Evolutionary conservation across 1,140 invertebrate species (phyloP).

Genomic region (Bombyx mori): DNA sequence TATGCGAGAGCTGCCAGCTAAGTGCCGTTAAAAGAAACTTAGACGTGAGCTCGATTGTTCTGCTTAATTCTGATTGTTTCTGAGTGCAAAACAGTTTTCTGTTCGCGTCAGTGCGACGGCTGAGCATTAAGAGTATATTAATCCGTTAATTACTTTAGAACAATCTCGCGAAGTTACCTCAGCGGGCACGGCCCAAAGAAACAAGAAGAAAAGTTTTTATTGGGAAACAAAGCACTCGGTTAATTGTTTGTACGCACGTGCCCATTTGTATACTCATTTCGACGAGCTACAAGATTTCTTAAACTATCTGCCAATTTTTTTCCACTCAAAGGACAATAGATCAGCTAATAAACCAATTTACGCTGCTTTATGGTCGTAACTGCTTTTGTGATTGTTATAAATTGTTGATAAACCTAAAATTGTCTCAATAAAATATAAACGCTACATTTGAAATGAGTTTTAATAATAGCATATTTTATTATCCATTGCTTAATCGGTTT

Average conservation of each 20-base stretch:
- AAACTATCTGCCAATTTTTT: no score
- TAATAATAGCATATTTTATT: no score
- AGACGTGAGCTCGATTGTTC: slow-evolving; percentile 65
- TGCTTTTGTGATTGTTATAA: no score
- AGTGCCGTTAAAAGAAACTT: slow-evolving; percentile 70
- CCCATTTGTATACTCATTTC: slow-evolving; percentile 12
- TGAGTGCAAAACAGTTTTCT: slow-evolving; percentile 53
- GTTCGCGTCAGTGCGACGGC: slow-evolving; percentile 54
- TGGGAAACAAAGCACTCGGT: slow-evolving; percentile 39
- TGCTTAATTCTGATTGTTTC: slow-evolving; percentile 68
- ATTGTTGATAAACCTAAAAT: no score
- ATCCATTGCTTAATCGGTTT: no score
- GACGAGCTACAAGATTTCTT: no score
- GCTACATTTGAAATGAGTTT: no score
- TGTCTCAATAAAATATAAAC: no score
- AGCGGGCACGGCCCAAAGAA: slow-evolving; percentile 34
- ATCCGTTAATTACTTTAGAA: slow-evolving; percentile 69
- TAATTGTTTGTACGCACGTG: slow-evolving; percentile 48
- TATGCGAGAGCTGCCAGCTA: slow-evolving; percentile 55
- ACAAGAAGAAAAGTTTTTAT: slow-evolving; percentile 47
- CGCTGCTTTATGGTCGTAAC: no score
- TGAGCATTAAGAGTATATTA: slow-evolving; percentile 60
- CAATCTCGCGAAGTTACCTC: slow-evolving; percentile 60
- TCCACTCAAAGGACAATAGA: no score
- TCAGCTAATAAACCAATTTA: no score